These are phyloP conservation scores for Aspidiotus destructor DNA, from an alignment of 2,888 invertebrate genomes.

Conservation along the genomic window DNA sequence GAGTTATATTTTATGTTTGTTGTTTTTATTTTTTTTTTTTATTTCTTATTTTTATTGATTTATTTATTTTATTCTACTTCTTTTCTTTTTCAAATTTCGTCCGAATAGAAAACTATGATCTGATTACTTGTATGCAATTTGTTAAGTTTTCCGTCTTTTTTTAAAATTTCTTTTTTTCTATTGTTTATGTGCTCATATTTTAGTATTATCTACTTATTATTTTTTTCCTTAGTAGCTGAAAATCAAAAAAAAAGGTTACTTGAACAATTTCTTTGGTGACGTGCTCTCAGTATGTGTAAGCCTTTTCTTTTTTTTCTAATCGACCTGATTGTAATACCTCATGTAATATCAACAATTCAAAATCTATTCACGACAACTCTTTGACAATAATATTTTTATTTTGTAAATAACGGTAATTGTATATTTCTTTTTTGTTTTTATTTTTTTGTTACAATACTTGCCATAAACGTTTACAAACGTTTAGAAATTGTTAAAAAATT, in stretches of 20 bases:
- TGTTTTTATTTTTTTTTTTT: constrained; percentile 4
- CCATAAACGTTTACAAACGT: constrained; percentile 24
- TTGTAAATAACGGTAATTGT: constrained; percentile 17
- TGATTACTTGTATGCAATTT: constrained; percentile 7
- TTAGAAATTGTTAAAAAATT: constrained; percentile 16
- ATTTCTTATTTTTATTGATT: constrained; percentile 2
- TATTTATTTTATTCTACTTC: neutral
- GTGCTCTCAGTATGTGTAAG: neutral
- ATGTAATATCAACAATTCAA: neutral
- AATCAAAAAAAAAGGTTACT: constrained; percentile 11
- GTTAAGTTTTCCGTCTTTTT: constrained; percentile 1
- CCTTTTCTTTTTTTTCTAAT: neutral
- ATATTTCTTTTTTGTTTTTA: constrained; percentile 23
- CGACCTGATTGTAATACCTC: neutral
- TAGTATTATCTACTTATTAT: neutral
- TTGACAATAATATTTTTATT: neutral
- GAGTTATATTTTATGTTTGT: constrained; percentile 1
- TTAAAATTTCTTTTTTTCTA: neutral
- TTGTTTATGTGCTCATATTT: constrained; percentile 3
- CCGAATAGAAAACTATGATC: neutral
- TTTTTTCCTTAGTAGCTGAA: constrained; percentile 18
- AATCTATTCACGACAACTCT: too few species aligned
- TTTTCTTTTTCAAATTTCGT: neutral
- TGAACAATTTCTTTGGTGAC: neutral
- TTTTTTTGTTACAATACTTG: constrained; percentile 25